Evolutionary conservation across 2,113 vertebrate species (phyloP), one percentile per base, ranked within the genome.

Genomic region (Nothocercus julius): DNA sequence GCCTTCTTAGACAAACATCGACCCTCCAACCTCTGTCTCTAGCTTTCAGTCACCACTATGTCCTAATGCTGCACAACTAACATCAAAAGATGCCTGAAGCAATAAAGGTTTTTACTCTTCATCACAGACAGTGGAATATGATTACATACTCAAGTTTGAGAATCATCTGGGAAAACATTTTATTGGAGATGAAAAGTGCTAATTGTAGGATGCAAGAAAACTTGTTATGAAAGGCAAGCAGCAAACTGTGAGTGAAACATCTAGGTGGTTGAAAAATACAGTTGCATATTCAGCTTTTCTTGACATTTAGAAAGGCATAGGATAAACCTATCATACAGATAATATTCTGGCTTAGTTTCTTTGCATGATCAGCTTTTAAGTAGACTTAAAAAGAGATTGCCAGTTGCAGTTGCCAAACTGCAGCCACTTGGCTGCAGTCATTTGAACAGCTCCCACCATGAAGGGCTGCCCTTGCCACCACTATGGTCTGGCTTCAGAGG

Each of bases 171-270:
- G 14, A 81, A 66, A 56, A 66, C 0, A 67, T 63, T 96, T 85
- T 90, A 91, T 83, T 87, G 56, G 82, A 80, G 42, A 92, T 44
- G 73, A 91, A 53, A 82, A 62, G 21, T 76, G 44, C 3, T 81
- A 92, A 86, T 56, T 93, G 74, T 93, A 36, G 95, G 32, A 78
- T 51, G 25, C 8, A 66, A 92, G 84, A 53, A 93, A 86, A 78
- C 32, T 44, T 78, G 19, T 53, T 91, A 90, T 83, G 53, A 85
- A 94, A 96, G 84, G 18, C 44, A 89, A 56, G 30, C 38, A 91
- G 18, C 15, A 79, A 90, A 64, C 54, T 69, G n/a, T 78, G 59
- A 87, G 27, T 64, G 94, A 94, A 93, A 58, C 17, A 54, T 21
- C 32, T 53, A 88, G 76, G 47, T 21, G 3, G 15, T 75, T 85